These are phyloP conservation scores for Toxotes jaculatrix DNA, from an alignment of 2,113 vertebrate species.

Conservation along the genomic window DNA sequence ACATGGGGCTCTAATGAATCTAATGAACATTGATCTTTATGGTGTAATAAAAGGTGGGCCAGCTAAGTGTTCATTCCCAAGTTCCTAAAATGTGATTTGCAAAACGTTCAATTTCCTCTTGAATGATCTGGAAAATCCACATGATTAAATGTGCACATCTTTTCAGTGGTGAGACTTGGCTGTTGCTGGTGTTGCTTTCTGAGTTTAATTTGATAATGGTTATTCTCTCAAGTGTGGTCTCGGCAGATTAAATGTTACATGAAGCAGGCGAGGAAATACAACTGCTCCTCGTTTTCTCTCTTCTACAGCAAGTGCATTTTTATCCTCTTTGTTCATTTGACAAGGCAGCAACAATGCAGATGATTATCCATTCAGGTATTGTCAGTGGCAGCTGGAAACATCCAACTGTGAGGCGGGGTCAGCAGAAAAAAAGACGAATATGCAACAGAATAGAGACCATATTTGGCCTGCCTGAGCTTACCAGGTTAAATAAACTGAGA, in stretches of 20 bases:
- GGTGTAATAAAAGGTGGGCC: conserved; percentile 23
- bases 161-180: conserved; percentile 62
- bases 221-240: background rate
- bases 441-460: conserved; percentile 21
- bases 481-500: conserved; percentile 9
- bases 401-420: conserved; percentile 40
- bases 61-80: conserved; percentile 46
- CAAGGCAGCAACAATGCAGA: conserved; percentile 41
- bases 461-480: background rate
- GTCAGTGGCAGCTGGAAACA: conserved; percentile 52
- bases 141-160: conserved; percentile 76
- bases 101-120: conserved; percentile 57
- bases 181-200: conserved; percentile 15
- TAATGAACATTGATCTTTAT: conserved; percentile 41
- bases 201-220: background rate
- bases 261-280: background rate
- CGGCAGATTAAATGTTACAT: background rate
- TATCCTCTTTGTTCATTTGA: conserved; percentile 11
- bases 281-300: background rate
- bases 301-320: conserved; percentile 13
- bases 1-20: conserved; percentile 20
- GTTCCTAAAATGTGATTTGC: conserved; percentile 60
- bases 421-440: conserved; percentile 30
- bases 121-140: conserved; percentile 66
- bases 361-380: conserved; percentile 46